A percentile compares a stretch with the other conserved stretches of the same genome.
phyloP scores from a whole-genome alignment of 2,888 invertebrate genomes.

The Drosophila longiperda region DNA sequence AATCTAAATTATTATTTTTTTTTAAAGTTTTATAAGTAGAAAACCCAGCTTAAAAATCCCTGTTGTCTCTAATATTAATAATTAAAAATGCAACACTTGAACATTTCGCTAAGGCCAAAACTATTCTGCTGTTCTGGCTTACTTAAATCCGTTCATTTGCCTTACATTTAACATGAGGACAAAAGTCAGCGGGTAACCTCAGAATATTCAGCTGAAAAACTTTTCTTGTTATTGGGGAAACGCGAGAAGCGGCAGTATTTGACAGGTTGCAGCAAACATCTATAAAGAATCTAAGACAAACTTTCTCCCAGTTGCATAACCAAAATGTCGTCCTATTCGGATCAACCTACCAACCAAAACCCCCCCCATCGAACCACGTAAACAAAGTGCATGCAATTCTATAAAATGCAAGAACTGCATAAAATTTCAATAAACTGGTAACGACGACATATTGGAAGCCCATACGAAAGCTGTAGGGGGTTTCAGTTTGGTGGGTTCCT shows the following conservation, averaged over 20 bases:
- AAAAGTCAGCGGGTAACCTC: slow-evolving; percentile 4
- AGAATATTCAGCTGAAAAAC: slow-evolving; percentile 12
- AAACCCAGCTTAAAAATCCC: not conserved
- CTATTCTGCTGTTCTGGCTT: not conserved
- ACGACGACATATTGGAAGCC: slow-evolving; percentile 25
- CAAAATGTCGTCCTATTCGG: not conserved
- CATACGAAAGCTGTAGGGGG: slow-evolving; percentile 1
- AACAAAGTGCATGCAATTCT: slow-evolving; percentile 23
- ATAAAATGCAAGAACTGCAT: slow-evolving; percentile 67
- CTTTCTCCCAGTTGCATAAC: slow-evolving; percentile 11
- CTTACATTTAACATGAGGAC: not conserved
- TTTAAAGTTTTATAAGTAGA: not conserved
- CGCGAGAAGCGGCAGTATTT: slow-evolving; percentile 7
- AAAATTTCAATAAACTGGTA: slow-evolving; percentile 68
- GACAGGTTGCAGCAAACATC: slow-evolving; percentile 27
- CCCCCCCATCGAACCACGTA: slow-evolving; percentile 1
- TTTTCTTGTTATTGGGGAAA: slow-evolving; percentile 18
- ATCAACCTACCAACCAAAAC: not conserved
- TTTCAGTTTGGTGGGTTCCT: not conserved
- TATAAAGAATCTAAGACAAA: slow-evolving; percentile 28
- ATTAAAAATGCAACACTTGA: not conserved
- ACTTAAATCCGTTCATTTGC: not conserved
- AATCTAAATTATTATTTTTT: not conserved
- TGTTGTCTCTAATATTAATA: not conserved
- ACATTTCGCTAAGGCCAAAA: slow-evolving; percentile 5